A percentile compares a stretch with the other conserved stretches of the same genome.
Evolutionary conservation across 2,888 invertebrate species (phyloP).

Genomic region (Antitype chi): DNA sequence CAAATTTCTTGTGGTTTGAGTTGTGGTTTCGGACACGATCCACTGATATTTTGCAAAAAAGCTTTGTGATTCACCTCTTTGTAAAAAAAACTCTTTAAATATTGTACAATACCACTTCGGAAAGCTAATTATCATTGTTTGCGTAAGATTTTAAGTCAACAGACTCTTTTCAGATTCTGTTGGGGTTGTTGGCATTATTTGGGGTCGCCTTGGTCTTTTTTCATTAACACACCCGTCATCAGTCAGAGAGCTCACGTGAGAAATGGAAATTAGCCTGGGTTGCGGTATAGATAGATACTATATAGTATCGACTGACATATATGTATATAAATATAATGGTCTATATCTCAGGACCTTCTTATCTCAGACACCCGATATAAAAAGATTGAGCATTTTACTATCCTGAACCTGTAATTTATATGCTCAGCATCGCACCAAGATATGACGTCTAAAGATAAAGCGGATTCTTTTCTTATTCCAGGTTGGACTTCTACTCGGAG

Average conservation of each 20-base stretch:
- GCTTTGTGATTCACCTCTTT: constrained; percentile 40
- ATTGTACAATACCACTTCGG: constrained; percentile 14
- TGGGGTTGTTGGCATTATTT: constrained; percentile 28
- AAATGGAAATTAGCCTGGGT: not conserved
- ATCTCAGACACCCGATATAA: not conserved
- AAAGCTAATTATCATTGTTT: constrained; percentile 4
- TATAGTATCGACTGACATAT: not conserved
- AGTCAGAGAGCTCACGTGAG: not conserved
- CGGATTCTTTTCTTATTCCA: constrained; percentile 74
- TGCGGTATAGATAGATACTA: not conserved
- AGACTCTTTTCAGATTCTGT: constrained; percentile 17
- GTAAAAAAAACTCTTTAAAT: constrained; percentile 5
- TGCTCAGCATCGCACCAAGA: not conserved
- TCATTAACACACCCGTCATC: no score
- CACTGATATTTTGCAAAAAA: constrained; percentile 26
- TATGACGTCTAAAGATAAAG: constrained; percentile 23
- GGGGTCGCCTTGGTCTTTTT: not conserved
- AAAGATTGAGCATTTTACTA: not conserved
- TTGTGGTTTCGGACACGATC: constrained; percentile 25
- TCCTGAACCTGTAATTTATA: not conserved
- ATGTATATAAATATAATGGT: not conserved
- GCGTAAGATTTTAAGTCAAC: constrained; percentile 20
- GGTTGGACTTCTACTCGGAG: constrained; percentile 93
- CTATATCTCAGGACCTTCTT: not conserved
- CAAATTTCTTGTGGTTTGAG: constrained; percentile 37